Evolutionary conservation across 2,113 vertebrate species (phyloP).

Genomic region (Anolis carolinensis): DNA sequence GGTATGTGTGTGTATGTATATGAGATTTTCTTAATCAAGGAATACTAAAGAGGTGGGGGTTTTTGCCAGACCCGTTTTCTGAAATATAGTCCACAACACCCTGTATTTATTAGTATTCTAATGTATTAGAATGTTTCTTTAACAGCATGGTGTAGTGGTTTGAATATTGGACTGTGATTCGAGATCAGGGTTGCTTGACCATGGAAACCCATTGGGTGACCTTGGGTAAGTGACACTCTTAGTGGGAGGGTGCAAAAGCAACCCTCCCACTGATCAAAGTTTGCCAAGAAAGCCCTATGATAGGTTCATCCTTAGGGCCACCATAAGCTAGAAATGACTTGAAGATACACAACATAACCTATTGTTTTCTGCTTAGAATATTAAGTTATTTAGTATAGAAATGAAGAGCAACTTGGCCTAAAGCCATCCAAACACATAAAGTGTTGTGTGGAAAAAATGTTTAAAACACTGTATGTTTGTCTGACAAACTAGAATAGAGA

Average conservation of each 20-base stretch:
- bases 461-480: background rate
- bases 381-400: background rate
- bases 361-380: background rate
- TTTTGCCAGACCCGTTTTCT: no score
- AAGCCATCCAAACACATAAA: background rate
- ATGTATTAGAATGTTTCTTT: no score
- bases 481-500: background rate
- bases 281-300: no score
- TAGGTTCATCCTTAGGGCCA: no score
- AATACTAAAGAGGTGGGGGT: no score
- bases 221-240: background rate
- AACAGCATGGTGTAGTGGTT: background rate
- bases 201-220: background rate
- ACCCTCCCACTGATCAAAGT: no score
- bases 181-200: background rate
- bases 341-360: background rate
- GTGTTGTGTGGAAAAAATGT: background rate
- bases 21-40: no score
- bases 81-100: no score
- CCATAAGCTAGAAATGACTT: no score
- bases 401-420: background rate
- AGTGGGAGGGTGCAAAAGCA: no score
- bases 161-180: background rate
- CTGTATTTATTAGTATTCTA: no score
- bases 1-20: no score